Base-by-base conservation (phyloP, 2,113 vertebrate species). In the Arenaria interpres region DNA sequence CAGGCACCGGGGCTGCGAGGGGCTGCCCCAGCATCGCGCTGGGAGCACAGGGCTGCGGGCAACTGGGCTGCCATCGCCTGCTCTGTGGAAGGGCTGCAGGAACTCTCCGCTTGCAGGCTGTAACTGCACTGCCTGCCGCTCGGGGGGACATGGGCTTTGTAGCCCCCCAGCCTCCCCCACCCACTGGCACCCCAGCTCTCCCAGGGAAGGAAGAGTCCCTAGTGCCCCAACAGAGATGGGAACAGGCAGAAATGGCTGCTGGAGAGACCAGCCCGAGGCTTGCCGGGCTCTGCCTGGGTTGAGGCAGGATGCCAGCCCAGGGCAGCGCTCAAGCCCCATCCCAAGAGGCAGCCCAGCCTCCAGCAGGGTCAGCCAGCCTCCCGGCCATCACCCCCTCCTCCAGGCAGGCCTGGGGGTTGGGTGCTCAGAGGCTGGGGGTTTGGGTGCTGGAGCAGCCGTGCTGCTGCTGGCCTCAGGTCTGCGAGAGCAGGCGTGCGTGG, bases 401-500 rank as follows among this genome's bases (percentile, higher is more conserved):
- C 51, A 28, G n/a, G 63, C 25, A 5, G 33, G 12, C 50, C 4
- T 3, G 17, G n/a, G 25, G 7, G 21, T 9, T 39, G n/a, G 21
- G 45, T 48, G 48, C 63, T 63, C 35, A 33, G 2, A 4, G 53
- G 27, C 19, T 46, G 39, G 24, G 30, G 14, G 13, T 35, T 53
- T 54, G 71, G 39, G 39, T 60, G 45, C 53, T 32, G 53, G n/a
- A 68, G 53, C 69, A 48, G 21, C 76, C 21, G 1, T 1, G 3
- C 32, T 2, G 5, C 53, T 41, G 83, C 46, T 32, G 8, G n/a
- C n/a, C 39, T n/a, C 24, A 4, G 24, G 37, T 39, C 67, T 45
- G 50, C 1, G 1, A 16, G 57, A 13, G 48, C 28, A 7, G 14
- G 48, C 2, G 9, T 22, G 54, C 39, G 1, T 18, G 24, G 24